phyloP scores from a whole-genome alignment of 2,888 invertebrate species.

The Pharmacophagus antenor region DNA sequence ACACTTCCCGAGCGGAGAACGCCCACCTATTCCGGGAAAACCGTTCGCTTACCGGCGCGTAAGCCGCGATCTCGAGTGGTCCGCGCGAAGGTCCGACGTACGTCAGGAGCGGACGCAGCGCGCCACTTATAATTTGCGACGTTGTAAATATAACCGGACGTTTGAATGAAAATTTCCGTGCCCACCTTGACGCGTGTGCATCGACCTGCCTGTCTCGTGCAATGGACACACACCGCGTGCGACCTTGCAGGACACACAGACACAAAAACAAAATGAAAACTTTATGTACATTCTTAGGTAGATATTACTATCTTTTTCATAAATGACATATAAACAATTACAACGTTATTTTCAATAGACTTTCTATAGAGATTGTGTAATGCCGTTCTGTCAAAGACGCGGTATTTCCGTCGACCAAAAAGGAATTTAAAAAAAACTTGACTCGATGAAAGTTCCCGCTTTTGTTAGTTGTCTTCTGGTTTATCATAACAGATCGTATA shows the following conservation, averaged over 20 bases:
- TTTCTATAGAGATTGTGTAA: constrained; percentile 29
- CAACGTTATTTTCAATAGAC: constrained; percentile 25
- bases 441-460: too few relatives aligned
- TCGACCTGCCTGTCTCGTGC: constrained; percentile 72
- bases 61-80: constrained; percentile 41
- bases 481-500: constrained; percentile 36
- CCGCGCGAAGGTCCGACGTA: constrained; percentile 58
- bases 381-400: constrained; percentile 13
- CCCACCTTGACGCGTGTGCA: constrained; percentile 72
- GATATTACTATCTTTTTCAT: constrained; percentile 40
- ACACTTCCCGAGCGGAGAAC: constrained; percentile 47
- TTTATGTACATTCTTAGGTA: constrained; percentile 45
- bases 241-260: constrained; percentile 69
- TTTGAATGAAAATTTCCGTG: constrained; percentile 74
- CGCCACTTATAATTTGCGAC: constrained; percentile 65
- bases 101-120: constrained; percentile 69
- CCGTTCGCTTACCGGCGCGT: constrained; percentile 39
- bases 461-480: constrained; percentile 22
- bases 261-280: constrained; percentile 53
- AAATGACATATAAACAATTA: constrained; percentile 30
- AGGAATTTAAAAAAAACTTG: constrained; percentile 34
- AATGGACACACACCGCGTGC: constrained; percentile 56
- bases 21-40: constrained; percentile 56
- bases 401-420: constrained; percentile 30
- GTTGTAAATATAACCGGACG: constrained; percentile 73